Conservation (phyloP, 1,140 invertebrate species). For the Nixonia krombeini region DNA sequence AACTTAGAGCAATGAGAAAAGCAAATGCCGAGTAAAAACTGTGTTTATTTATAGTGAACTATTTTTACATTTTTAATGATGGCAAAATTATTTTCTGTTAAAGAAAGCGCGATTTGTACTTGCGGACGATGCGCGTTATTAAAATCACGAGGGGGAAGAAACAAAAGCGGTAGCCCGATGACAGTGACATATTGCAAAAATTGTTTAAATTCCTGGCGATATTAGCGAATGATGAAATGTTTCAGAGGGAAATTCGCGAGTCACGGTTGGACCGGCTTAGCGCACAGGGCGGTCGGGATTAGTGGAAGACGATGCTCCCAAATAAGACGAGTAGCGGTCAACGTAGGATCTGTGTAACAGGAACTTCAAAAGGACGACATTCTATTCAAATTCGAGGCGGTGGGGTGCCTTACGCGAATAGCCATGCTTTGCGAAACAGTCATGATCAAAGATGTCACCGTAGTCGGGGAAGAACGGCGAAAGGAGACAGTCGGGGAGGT, state of each 20-base stretch:
- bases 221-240: no score
- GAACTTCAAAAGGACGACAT: constrained; percentile 42
- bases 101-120: no score
- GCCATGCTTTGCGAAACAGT: constrained; percentile 43
- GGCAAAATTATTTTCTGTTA: no score
- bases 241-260: constrained; percentile 19
- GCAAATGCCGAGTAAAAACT: no score
- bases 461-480: constrained; percentile 34
- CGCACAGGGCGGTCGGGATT: constrained; percentile 21
- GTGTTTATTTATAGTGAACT: no score
- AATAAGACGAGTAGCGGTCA: constrained; percentile 39
- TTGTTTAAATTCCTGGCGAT: no score
- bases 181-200: no score
- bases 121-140: no score
- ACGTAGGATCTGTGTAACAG: constrained; percentile 33
- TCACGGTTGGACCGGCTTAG: constrained; percentile 32
- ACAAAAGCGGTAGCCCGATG: no score
- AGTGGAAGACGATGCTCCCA: constrained; percentile 25
- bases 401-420: constrained; percentile 34
- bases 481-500: constrained; percentile 14
- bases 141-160: no score
- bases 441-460: constrained; percentile 52
- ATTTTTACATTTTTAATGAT: no score
- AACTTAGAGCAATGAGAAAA: no score
- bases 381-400: constrained; percentile 46